Conservation (phyloP, 2,113 vertebrate species). For the Poecilia latipinna region DNA sequence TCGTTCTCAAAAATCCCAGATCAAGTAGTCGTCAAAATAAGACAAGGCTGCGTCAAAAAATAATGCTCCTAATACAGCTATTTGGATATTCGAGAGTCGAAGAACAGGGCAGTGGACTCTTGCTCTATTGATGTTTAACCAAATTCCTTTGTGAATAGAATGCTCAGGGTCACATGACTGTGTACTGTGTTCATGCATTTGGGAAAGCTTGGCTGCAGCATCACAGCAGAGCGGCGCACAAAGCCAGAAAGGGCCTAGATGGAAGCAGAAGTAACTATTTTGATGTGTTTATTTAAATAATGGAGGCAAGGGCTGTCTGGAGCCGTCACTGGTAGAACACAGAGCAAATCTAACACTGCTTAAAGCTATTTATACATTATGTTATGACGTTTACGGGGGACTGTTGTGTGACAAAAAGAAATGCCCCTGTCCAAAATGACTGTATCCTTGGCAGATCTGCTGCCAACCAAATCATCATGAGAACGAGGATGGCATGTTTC, state of each 20-base stretch:
- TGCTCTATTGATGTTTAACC: conserved; percentile 68
- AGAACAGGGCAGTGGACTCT: conserved; percentile 54
- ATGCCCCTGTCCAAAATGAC: conserved; percentile 29
- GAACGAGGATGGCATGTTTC: conserved; percentile 64
- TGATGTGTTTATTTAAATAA: conserved; percentile 29
- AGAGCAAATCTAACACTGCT: background rate
- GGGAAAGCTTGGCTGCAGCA: conserved; percentile 9
- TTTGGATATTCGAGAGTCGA: conserved; percentile 2
- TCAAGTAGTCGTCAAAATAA: background rate
- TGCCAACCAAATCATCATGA: conserved; percentile 48
- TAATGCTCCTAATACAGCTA: background rate
- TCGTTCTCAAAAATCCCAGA: too few species aligned
- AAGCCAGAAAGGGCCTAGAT: conserved; percentile 6
- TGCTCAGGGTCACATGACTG: conserved; percentile 59
- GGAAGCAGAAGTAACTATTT: conserved; percentile 22
- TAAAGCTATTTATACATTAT: conserved; percentile 18
- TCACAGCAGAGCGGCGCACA: conserved; percentile 3
- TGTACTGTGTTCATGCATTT: conserved; percentile 20
- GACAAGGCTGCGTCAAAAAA: background rate
- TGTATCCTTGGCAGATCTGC: conserved; percentile 23
- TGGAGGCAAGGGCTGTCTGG: background rate
- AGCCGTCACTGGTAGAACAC: background rate
- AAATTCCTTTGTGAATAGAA: conserved; percentile 66
- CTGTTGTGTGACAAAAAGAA: conserved; percentile 26
- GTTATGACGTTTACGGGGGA: conserved; percentile 9